Conservation (phyloP, 2,113 vertebrate species). For the Porphyrio hochstetteri region DNA sequence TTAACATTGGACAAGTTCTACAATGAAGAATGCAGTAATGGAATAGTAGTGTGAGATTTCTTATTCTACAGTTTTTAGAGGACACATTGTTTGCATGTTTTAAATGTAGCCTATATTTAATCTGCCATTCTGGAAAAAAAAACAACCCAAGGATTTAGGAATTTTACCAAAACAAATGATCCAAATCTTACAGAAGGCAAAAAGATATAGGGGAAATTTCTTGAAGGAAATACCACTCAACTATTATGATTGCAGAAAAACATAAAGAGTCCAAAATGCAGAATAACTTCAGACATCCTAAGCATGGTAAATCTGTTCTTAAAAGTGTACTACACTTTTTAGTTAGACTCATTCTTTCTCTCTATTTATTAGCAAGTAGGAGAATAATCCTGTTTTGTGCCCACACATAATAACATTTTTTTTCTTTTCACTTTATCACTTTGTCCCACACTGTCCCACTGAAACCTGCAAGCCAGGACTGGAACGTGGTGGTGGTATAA, state of each 20-base stretch:
- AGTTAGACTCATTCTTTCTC: background rate
- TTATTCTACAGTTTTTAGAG: background rate
- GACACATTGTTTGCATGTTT: background rate
- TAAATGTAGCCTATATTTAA: background rate
- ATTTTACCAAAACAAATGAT: background rate
- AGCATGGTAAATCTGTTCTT: background rate
- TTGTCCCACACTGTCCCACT: background rate
- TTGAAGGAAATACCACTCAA: background rate
- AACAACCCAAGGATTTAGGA: background rate
- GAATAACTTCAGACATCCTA: background rate
- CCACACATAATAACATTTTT: background rate
- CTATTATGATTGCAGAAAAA: background rate
- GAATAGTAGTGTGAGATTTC: background rate
- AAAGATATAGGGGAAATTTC: background rate
- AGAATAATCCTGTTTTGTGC: background rate
- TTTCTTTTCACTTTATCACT: background rate
- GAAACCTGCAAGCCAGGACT: background rate
- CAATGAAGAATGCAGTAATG: background rate
- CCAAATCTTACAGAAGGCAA: background rate
- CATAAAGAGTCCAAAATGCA: background rate
- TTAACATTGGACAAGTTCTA: background rate
- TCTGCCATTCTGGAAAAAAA: background rate
- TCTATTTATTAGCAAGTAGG: background rate
- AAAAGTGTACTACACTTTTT: background rate
- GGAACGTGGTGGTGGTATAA: background rate